Base-by-base conservation (phyloP, 92 coral and sea anemone species). In the Bergia puertoricense region DNA sequence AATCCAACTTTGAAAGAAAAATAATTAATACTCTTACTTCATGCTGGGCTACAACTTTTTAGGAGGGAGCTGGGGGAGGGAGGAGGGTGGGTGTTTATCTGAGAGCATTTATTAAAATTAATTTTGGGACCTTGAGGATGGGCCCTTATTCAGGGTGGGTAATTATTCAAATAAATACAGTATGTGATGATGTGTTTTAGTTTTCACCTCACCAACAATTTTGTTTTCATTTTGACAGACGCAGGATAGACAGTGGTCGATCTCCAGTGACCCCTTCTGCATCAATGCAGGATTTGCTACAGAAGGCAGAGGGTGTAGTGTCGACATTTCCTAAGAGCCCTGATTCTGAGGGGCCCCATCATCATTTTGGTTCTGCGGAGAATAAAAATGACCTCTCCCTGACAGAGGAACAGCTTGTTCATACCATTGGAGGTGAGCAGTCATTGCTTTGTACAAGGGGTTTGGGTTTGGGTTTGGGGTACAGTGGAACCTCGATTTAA, bases 321-420 rank as follows among this genome's bases (percentile, higher is more conserved):
- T 65, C 85, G 22, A 72, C 43, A 14, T 69, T 68, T 18, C 94
- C 96, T 16, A 93, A 95, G 88, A 95, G 93, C 67, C 95, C 94
- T 74, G 96, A 95, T 67, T 80, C 88, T 5, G 98, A 93, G 72
- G 86, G 88, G 75, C 90, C 89, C 8, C 73, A 42, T 16, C 86
- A 50, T 45, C 86, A 11, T 45, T 95, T 91, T 84, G 89, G 89
- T 65, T 82, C 86, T 45, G 76, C 92, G 56, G 91, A 86, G 23
- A 89, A 91, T 15, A 81, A 62, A 20, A 93, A 91, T 82, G 92
- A 92, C 77, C 38, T 95, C 86, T 95, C 98, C 2, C 89, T 95
- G 30, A 91, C 93, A 54, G 98, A 93, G 81, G 98, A 95, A 79
- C 95, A 92, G 65, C 94, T 95, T 65, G 93, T 91, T 39, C 93